These are phyloP conservation scores for Charanyca ferruginea DNA, from an alignment of 2,888 invertebrate genomes.

Conservation along the genomic window DNA sequence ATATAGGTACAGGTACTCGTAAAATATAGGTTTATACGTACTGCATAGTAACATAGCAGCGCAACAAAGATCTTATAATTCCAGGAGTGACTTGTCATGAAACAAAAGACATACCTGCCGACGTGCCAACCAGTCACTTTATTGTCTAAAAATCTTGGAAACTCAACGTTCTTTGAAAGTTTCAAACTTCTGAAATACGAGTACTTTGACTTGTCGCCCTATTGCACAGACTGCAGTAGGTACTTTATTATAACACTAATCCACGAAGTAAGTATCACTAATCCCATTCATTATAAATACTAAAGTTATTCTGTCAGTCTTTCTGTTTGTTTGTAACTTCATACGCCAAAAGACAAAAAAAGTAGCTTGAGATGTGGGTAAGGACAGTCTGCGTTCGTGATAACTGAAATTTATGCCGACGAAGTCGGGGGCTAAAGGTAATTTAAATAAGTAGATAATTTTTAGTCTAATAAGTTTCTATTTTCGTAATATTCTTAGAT, in stretches of 20 bases:
- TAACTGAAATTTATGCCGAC: too few species aligned
- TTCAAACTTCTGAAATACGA: conserved; percentile 14
- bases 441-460: too few species aligned
- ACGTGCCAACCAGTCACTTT: neutral
- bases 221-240: conserved; percentile 5
- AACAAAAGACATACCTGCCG: conserved; percentile 9
- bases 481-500: too few species aligned
- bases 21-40: neutral
- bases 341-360: too few species aligned
- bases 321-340: too few species aligned
- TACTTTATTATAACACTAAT: neutral
- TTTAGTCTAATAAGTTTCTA: too few species aligned
- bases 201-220: conserved; percentile 6
- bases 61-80: neutral
- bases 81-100: neutral
- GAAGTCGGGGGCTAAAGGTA: too few species aligned
- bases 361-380: too few species aligned
- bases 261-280: too few species aligned
- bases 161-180: conserved; percentile 13
- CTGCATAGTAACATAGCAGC: neutral
- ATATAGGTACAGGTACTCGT: neutral
- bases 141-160: conserved; percentile 9
- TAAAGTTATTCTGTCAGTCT: too few species aligned
- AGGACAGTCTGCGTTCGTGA: too few species aligned
- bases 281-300: too few species aligned